These are phyloP conservation scores for Laticauda laticaudata DNA, from an alignment of 2,113 vertebrate genomes.

Conservation along the genomic window DNA sequence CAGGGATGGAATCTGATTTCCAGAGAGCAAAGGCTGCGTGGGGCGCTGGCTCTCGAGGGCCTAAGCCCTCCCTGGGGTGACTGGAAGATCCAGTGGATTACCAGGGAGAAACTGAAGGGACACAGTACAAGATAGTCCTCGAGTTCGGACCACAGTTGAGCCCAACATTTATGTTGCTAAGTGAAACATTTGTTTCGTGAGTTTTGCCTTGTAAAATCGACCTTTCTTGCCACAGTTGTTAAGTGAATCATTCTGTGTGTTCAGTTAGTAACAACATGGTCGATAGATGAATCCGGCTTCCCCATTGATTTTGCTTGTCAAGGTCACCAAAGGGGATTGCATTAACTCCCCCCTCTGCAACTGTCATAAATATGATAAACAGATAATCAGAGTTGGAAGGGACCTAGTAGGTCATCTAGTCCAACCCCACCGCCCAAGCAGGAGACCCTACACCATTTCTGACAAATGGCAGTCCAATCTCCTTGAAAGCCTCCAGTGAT, in stretches of 20 bases:
- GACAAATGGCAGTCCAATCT: no score
- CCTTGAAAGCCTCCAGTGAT: no score
- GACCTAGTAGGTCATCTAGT: no score
- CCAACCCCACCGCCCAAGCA: no score
- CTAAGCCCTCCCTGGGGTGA: not conserved
- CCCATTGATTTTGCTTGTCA: not conserved
- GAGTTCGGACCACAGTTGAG: not conserved
- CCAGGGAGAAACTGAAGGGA: not conserved
- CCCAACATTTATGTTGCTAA: not conserved
- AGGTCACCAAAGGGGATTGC: not conserved
- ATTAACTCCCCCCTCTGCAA: no score
- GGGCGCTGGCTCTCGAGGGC: not conserved
- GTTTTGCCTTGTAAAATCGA: not conserved
- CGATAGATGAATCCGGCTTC: not conserved
- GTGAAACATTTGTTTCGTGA: not conserved
- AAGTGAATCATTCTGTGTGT: not conserved
- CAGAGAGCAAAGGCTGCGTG: rapidly evolving
- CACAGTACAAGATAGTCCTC: no score
- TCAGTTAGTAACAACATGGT: no score
- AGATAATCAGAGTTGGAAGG: no score
- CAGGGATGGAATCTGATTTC: not conserved
- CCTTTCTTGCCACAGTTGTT: not conserved
- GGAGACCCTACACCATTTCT: no score
- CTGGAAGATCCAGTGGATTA: not conserved
- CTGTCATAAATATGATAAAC: no score